These are phyloP conservation scores for Bothrops jararaca DNA, from an alignment of 2,113 vertebrate genomes.

Conservation along the genomic window DNA sequence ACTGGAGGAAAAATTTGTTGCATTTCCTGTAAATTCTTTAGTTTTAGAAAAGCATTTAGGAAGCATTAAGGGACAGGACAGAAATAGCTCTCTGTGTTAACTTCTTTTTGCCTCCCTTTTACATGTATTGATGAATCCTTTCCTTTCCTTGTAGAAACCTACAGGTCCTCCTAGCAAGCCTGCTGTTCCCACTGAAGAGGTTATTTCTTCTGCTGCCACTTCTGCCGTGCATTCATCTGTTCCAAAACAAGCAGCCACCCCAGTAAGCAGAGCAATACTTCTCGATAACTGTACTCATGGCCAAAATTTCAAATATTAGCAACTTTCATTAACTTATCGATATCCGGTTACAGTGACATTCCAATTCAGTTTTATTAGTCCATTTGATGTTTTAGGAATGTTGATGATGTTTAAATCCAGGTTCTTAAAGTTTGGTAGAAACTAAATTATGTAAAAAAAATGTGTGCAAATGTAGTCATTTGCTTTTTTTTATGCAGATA, in stretches of 20 bases:
- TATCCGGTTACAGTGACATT: neutral
- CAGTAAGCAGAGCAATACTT: conserved; percentile 43
- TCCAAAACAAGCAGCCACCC: neutral
- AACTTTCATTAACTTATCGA: neutral
- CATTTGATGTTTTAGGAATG: neutral
- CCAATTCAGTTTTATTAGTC: neutral
- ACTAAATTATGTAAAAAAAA: neutral
- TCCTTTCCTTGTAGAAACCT: conserved; percentile 43
- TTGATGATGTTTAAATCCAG: neutral
- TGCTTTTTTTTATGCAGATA: neutral
- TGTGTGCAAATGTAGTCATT: neutral
- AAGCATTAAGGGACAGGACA: neutral
- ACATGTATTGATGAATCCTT: neutral
- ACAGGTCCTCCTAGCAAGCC: neutral
- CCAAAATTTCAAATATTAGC: neutral
- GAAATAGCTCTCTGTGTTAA: neutral
- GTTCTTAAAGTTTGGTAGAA: neutral
- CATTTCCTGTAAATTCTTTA: neutral
- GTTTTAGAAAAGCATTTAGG: neutral
- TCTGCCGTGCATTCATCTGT: conserved; percentile 43
- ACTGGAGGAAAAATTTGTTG: neutral
- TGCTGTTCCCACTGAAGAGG: rapidly evolving
- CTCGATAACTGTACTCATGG: neutral
- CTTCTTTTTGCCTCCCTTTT: neutral
- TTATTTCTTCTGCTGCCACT: conserved; percentile 40